These are phyloP conservation scores for Xylota sylvarum DNA, from an alignment of 2,888 invertebrate species.

Conservation along the genomic window DNA sequence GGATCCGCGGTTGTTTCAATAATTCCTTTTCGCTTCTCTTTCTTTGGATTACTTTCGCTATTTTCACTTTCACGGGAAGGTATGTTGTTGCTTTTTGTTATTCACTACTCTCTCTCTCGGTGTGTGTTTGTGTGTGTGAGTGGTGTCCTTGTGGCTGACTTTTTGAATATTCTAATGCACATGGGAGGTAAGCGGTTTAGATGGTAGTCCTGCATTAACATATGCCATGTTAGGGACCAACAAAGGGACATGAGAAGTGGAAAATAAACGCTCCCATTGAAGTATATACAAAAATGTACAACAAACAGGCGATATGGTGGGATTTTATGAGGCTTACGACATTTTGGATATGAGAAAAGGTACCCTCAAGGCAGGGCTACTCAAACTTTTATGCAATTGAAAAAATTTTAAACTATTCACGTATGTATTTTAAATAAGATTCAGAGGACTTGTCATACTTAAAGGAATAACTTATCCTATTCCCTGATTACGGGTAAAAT, in stretches of 20 bases:
- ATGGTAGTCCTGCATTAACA: constrained; percentile 23
- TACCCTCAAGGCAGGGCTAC: not conserved
- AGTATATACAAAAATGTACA: constrained; percentile 20
- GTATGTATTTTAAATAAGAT: no score
- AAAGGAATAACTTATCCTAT: no score
- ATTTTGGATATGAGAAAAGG: constrained; percentile 1
- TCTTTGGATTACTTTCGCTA: constrained; percentile 31
- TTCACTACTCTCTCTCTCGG: not conserved
- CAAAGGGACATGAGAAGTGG: constrained; percentile 32
- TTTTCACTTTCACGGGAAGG: constrained; percentile 6
- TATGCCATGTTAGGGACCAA: constrained; percentile 42
- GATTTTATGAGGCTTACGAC: constrained; percentile 16
- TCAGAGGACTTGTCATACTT: no score
- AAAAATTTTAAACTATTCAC: not conserved
- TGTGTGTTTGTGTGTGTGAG: not conserved
- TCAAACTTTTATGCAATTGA: not conserved
- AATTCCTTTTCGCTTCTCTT: constrained; percentile 52
- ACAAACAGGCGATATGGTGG: not conserved
- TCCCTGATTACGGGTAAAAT: no score
- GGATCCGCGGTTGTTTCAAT: constrained; percentile 79
- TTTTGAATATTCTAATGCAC: constrained; percentile 41
- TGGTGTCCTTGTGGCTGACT: constrained; percentile 20
- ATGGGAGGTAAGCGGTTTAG: constrained; percentile 2
- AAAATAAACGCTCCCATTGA: constrained; percentile 17
- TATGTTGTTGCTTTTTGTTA: constrained; percentile 38